phyloP scores from a whole-genome alignment of 2,113 vertebrate genomes.

The Choloepus hoffmanni region DNA sequence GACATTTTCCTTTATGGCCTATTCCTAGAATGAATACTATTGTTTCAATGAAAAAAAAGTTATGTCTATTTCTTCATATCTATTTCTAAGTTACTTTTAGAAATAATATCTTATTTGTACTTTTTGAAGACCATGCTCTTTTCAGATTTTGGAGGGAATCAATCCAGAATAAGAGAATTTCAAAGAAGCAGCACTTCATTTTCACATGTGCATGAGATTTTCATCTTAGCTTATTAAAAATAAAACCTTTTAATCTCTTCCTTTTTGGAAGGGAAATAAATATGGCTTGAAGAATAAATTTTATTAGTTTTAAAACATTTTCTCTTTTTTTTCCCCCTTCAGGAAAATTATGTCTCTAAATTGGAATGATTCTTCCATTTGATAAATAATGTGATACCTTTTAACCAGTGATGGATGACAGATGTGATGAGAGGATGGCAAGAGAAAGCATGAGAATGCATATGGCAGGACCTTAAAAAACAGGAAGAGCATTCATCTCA shows the following conservation, averaged over 20 bases:
- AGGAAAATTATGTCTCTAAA: background rate
- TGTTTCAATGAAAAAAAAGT: background rate
- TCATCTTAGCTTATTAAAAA: background rate
- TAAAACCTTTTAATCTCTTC: background rate
- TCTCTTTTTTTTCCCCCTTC: background rate
- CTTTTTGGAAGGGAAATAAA: background rate
- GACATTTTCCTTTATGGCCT: background rate
- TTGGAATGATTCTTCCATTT: background rate
- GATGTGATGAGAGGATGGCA: background rate
- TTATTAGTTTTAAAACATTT: background rate
- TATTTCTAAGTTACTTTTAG: background rate
- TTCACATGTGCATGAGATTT: background rate
- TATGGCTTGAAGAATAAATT: background rate
- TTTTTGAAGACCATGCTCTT: background rate
- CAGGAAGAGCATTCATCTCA: background rate
- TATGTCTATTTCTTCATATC: background rate
- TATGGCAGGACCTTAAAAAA: background rate
- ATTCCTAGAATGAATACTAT: background rate
- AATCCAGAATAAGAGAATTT: background rate
- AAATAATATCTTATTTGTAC: background rate
- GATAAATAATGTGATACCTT: background rate
- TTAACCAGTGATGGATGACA: background rate
- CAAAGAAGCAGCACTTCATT: background rate
- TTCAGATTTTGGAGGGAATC: background rate
- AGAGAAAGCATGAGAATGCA: background rate